These are phyloP conservation scores for Magallana nippona DNA, from an alignment of 2,888 invertebrate genomes.

Conservation along the genomic window DNA sequence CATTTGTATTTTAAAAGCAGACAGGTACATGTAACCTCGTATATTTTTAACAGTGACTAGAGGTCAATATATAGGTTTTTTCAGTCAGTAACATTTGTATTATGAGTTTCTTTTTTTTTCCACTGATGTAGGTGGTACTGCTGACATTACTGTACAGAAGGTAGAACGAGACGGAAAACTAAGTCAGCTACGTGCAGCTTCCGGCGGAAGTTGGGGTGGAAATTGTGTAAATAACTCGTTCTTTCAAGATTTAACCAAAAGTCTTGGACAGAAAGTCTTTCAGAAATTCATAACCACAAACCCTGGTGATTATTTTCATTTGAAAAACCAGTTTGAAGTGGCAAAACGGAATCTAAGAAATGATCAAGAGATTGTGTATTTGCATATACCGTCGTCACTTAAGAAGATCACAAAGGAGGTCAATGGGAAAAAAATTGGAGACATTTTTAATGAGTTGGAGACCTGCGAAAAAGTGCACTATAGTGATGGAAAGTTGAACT, in stretches of 20 bases:
- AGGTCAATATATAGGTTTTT: too few relatives aligned
- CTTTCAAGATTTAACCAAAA: constrained; percentile 3
- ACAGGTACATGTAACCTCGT: too few relatives aligned
- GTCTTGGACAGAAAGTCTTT: constrained; percentile 35
- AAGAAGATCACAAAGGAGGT: background rate
- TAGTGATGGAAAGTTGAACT: background rate
- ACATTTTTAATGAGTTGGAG: background rate
- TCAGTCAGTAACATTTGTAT: too few relatives aligned
- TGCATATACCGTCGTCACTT: constrained; percentile 21
- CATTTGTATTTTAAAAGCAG: too few relatives aligned
- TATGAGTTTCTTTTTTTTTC: too few relatives aligned
- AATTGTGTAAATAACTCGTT: constrained; percentile 38
- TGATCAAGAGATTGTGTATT: background rate
- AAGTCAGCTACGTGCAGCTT: constrained; percentile 36
- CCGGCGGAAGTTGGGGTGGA: constrained; percentile 47
- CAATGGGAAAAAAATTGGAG: background rate
- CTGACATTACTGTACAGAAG: constrained; percentile 44
- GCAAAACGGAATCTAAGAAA: background rate
- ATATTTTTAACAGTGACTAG: too few relatives aligned
- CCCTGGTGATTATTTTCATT: background rate
- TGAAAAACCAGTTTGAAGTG: constrained; percentile 35
- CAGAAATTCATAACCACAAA: background rate
- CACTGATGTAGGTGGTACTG: constrained; percentile 40
- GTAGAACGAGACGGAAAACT: constrained; percentile 9
- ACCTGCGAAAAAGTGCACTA: background rate